Conservation (phyloP, 2,113 vertebrate genomes). For the Heterocephalus glaber region DNA sequence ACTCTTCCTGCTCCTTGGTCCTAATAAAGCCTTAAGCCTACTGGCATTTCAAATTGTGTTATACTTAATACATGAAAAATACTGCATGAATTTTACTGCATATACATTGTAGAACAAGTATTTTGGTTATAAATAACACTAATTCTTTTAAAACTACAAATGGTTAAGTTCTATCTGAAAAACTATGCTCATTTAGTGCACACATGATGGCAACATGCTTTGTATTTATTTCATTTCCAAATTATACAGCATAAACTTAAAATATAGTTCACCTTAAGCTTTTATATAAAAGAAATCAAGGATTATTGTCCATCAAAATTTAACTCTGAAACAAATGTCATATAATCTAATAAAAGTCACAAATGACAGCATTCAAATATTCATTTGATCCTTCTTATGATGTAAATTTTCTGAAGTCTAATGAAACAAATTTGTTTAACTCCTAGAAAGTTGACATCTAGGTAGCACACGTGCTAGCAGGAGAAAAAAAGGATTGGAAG, state of each 20-base stretch:
- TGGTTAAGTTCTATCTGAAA: constrained; percentile 44
- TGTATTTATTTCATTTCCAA: constrained; percentile 54
- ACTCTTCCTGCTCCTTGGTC: constrained; percentile 76
- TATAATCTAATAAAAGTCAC: constrained; percentile 20
- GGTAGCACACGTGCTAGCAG: not conserved
- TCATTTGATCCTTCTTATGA: not conserved
- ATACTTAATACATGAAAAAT: constrained; percentile 52
- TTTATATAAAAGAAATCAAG: constrained; percentile 1
- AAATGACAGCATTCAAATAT: not conserved
- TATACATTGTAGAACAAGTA: constrained; percentile 72
- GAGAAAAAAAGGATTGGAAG: not conserved
- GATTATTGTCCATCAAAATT: not conserved
- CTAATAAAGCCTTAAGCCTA: constrained; percentile 79
- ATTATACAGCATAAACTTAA: not conserved
- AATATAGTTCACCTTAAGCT: not conserved
- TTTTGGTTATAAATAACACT: constrained; percentile 52
- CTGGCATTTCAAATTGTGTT: constrained; percentile 83
- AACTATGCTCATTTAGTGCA: not conserved
- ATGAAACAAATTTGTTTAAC: not conserved
- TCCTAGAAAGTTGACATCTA: not conserved
- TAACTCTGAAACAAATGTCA: not conserved
- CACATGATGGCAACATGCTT: not conserved
- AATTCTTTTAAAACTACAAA: constrained; percentile 63
- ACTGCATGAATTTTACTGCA: not conserved
- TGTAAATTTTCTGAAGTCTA: not conserved